Conservation (phyloP, 92 coral and sea anemone species). For the Parazoanthus swiftii region DNA sequence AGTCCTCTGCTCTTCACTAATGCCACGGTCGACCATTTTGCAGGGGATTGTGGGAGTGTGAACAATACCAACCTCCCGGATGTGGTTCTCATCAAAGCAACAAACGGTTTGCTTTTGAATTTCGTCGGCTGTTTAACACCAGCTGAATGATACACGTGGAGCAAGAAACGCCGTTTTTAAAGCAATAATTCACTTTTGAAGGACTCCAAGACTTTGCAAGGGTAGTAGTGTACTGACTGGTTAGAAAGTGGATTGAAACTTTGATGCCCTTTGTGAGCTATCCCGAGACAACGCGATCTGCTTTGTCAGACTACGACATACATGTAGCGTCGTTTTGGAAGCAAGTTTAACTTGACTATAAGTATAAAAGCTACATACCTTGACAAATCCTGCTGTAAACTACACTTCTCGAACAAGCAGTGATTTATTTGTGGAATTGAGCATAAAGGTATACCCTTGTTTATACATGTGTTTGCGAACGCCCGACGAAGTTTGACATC, state of each 20-base stretch:
- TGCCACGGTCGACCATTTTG: conserved; percentile 11
- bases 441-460: neutral
- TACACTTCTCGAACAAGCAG: neutral
- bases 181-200: conserved; percentile 12
- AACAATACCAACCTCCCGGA: conserved; percentile 49
- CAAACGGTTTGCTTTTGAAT: conserved; percentile 60
- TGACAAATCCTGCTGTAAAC: neutral
- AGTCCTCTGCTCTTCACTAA: neutral
- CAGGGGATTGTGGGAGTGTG: conserved; percentile 19
- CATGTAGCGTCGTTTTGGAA: conserved; percentile 33
- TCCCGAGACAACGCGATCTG: conserved; percentile 16
- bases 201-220: conserved; percentile 4
- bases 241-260: neutral
- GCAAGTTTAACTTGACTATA: neutral
- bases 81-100: conserved; percentile 52
- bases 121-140: conserved; percentile 37
- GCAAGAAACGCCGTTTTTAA: conserved; percentile 35
- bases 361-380: neutral
- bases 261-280: neutral
- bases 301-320: neutral
- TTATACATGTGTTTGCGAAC: conserved; percentile 18
- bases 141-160: conserved; percentile 56
- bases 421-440: neutral
- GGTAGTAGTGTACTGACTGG: neutral
- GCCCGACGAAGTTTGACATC: conserved; percentile 21